Conservation (phyloP, 64 coral and sea anemone genomes). For the Trachythela sp. region DNA sequence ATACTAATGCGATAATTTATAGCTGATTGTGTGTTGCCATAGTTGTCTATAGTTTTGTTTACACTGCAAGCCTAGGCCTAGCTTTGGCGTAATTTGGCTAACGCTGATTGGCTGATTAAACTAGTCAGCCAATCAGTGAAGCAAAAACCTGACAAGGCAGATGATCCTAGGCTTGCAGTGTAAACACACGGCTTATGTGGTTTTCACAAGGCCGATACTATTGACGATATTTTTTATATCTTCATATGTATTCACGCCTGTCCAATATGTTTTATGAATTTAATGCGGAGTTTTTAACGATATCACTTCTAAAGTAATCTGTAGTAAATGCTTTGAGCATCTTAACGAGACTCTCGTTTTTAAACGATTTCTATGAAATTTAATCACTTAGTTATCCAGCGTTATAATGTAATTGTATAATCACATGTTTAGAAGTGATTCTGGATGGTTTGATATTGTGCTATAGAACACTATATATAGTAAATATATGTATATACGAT, state of each 20-base stretch:
- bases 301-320: not conserved
- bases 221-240: not conserved
- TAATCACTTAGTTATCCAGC: not conserved
- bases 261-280: not conserved
- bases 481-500: not conserved
- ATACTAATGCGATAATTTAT: too few relatives aligned
- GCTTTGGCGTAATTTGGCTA: too few relatives aligned
- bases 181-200: too few relatives aligned
- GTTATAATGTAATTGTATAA: not conserved
- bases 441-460: not conserved
- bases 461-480: not conserved
- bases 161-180: too few relatives aligned
- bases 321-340: not conserved
- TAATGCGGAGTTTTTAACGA: not conserved
- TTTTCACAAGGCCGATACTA: too few relatives aligned
- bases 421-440: not conserved
- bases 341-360: constrained; percentile 26
- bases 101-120: too few relatives aligned
- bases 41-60: too few relatives aligned
- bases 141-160: too few relatives aligned
- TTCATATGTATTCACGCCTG: not conserved
- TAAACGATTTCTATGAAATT: constrained; percentile 24
- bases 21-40: too few relatives aligned
- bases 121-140: too few relatives aligned
- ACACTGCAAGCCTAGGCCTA: too few relatives aligned